phyloP scores from a whole-genome alignment of 2,113 vertebrate species.

The Sinocyclocheilus anshuiensis region DNA sequence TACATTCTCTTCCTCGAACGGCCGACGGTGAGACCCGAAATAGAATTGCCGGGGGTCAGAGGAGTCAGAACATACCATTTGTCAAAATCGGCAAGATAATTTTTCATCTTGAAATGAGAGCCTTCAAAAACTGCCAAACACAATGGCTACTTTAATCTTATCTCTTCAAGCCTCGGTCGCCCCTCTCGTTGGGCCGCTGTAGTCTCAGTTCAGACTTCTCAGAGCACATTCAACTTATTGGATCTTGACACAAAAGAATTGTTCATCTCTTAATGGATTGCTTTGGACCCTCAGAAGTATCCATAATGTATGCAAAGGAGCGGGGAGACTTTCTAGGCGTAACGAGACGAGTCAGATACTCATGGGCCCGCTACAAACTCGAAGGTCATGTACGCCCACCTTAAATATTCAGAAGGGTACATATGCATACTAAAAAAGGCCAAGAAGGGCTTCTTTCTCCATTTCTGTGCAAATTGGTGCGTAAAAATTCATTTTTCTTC shows the following conservation, averaged over 20 bases:
- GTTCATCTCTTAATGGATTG: slow-evolving; percentile 58
- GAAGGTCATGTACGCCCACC: slow-evolving; percentile 49
- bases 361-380: slow-evolving; percentile 34
- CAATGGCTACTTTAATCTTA: slow-evolving; percentile 80
- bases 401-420: slow-evolving; percentile 44
- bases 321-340: slow-evolving; percentile 29
- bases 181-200: slow-evolving; percentile 60
- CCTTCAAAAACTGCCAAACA: slow-evolving; percentile 79
- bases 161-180: slow-evolving; percentile 67
- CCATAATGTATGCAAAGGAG: slow-evolving; percentile 51
- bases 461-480: not conserved
- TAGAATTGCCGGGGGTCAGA: slow-evolving; percentile 77
- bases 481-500: not conserved
- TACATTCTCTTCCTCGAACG: slow-evolving; percentile 67
- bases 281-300: slow-evolving; percentile 42
- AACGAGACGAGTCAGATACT: slow-evolving; percentile 31
- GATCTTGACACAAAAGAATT: slow-evolving; percentile 59
- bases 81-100: slow-evolving; percentile 80
- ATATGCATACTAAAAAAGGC: slow-evolving; percentile 42
- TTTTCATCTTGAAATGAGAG: slow-evolving; percentile 82
- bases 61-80: slow-evolving; percentile 84
- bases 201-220: slow-evolving; percentile 60
- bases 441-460: not conserved
- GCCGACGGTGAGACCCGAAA: slow-evolving; percentile 70
- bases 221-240: slow-evolving; percentile 58